Conservation (phyloP, 2,797 vertebrate genomes). For the Chanos chanos region DNA sequence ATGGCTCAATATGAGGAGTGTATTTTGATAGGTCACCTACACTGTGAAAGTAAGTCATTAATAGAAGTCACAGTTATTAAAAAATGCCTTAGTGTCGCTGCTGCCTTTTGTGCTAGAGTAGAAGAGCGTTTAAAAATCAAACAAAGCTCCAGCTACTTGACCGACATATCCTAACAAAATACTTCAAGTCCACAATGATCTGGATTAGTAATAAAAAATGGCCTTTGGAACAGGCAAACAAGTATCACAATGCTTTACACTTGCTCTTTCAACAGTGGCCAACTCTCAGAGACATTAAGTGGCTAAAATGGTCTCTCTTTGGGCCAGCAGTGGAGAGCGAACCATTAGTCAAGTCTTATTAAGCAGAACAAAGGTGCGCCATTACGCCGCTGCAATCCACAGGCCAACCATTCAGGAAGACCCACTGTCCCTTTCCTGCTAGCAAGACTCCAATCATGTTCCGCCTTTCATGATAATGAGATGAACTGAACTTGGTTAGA, state of each 20-base stretch:
- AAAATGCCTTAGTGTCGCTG: too few relatives aligned
- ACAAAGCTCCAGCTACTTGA: too few relatives aligned
- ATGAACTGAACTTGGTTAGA: constrained; percentile 6
- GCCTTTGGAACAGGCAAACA: too few relatives aligned
- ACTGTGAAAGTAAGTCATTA: too few relatives aligned
- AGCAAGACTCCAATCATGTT: constrained; percentile 10
- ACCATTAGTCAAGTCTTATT: neutral
- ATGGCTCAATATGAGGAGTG: too few relatives aligned
- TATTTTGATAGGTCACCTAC: too few relatives aligned
- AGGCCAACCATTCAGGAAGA: constrained; percentile 2
- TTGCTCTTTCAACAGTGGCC: neutral
- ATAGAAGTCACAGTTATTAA: too few relatives aligned
- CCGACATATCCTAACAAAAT: too few relatives aligned
- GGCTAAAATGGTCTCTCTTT: neutral
- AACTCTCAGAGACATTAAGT: neutral
- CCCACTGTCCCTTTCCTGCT: neutral
- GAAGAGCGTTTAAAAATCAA: too few relatives aligned
- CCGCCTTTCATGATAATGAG: constrained; percentile 24
- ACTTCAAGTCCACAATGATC: too few relatives aligned
- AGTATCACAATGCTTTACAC: neutral
- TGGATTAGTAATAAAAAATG: too few relatives aligned
- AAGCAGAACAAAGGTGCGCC: constrained; percentile 5
- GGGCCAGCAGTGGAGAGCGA: neutral
- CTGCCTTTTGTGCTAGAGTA: too few relatives aligned
- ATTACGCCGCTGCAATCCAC: constrained; percentile 10